Conservation (phyloP, 1,140 invertebrate genomes). For the Drosophila arawakana region DNA sequence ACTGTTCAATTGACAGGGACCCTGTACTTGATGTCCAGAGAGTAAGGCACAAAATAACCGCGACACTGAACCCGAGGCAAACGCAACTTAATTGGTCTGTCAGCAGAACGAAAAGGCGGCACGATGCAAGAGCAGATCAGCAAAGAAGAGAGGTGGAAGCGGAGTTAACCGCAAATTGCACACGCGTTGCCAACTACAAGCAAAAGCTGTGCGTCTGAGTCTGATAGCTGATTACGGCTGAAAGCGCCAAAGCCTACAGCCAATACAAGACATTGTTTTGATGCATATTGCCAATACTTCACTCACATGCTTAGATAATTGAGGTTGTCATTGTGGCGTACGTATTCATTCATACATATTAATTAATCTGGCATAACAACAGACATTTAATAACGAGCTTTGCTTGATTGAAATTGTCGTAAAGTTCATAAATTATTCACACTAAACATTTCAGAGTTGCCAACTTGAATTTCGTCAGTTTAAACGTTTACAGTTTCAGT, state of each 20-base stretch:
- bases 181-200: constrained; percentile 29
- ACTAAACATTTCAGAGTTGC: background rate
- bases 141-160: background rate
- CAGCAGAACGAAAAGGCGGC: constrained; percentile 1
- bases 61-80: constrained; percentile 4
- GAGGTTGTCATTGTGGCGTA: background rate
- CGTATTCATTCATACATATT: background rate
- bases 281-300: background rate
- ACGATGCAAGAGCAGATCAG: background rate
- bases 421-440: constrained; percentile 2
- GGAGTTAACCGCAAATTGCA: constrained; percentile 37
- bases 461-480: background rate
- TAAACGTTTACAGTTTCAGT: background rate
- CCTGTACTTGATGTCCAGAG: constrained; percentile 11
- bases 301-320: background rate
- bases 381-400: background rate
- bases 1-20: constrained; percentile 18
- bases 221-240: constrained; percentile 23
- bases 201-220: background rate
- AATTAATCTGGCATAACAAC: background rate
- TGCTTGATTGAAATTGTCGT: constrained; percentile 1
- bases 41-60: constrained; percentile 26
- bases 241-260: background rate
- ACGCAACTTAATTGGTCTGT: constrained; percentile 56
- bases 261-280: constrained; percentile 2